A percentile compares a stretch with the other conserved stretches of the same genome.
Conservation (phyloP, 2,888 invertebrate species). For the Andrena bucephala region DNA sequence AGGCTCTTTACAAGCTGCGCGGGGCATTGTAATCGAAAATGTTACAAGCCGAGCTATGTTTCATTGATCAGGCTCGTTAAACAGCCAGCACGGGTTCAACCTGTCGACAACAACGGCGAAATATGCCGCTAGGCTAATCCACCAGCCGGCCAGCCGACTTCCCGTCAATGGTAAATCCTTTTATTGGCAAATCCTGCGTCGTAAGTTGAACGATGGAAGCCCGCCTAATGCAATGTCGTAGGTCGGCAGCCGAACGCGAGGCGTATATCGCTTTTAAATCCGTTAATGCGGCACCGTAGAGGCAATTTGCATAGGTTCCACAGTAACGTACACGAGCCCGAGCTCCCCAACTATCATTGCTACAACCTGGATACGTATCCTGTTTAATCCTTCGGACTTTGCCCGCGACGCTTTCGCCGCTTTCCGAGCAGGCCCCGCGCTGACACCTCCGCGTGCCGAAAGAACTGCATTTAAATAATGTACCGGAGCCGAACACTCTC, state of each 20-base stretch:
- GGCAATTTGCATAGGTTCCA: conserved; percentile 81
- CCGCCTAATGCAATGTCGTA: conserved; percentile 75
- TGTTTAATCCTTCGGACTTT: conserved; percentile 75
- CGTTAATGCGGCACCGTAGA: conserved; percentile 79
- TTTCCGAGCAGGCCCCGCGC: conserved; percentile 20
- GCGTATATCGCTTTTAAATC: conserved; percentile 83
- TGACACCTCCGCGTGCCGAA: background rate
- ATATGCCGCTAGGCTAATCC: background rate
- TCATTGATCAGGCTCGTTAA: background rate
- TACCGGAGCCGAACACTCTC: conserved; percentile 18
- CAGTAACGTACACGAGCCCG: conserved; percentile 54
- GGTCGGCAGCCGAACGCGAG: conserved; percentile 69
- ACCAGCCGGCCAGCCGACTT: conserved; percentile 1
- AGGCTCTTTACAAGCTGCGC: background rate
- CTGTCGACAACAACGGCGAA: background rate
- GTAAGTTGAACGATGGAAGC: conserved; percentile 76
- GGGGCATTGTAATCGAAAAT: background rate
- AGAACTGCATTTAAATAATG: conserved; percentile 56
- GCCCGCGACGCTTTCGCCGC: conserved; percentile 55
- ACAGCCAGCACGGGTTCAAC: too few relatives aligned
- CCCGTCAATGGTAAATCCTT: conserved; percentile 25
- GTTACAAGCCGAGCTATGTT: background rate
- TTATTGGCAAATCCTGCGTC: conserved; percentile 28
- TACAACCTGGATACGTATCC: conserved; percentile 63
- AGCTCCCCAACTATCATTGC: conserved; percentile 63